Evolutionary conservation across 2,888 invertebrate genomes (phyloP).

Genomic region (Platycnemis pennipes): DNA sequence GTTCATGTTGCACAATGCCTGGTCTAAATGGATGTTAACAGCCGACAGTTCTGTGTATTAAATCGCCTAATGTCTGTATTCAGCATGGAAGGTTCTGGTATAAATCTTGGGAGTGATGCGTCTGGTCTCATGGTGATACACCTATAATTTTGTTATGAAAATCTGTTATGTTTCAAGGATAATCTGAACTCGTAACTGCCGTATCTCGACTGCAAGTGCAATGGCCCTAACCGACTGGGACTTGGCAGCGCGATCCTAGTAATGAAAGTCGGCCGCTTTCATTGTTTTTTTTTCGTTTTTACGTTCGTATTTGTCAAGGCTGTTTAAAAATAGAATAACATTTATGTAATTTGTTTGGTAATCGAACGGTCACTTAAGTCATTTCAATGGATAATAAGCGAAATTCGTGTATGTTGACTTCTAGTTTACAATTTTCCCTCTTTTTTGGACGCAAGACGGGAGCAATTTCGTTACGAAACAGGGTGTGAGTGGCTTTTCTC

Average conservation of each 20-base stretch:
- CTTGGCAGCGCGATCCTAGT: neutral
- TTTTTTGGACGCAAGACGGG: neutral
- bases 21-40: too few relatives aligned
- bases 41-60: too few relatives aligned
- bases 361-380: too few relatives aligned
- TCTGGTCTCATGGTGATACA: too few relatives aligned
- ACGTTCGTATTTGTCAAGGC: neutral
- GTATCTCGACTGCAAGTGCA: neutral
- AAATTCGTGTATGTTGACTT: neutral
- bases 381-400: neutral
- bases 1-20: too few relatives aligned
- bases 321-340: neutral
- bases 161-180: too few relatives aligned
- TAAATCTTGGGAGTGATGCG: too few relatives aligned
- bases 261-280: neutral
- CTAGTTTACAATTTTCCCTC: neutral
- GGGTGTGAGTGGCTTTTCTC: neutral
- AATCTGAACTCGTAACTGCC: too few relatives aligned
- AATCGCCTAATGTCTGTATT: too few relatives aligned
- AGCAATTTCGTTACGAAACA: neutral
- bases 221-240: neutral
- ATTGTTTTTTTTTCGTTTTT: neutral
- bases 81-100: too few relatives aligned
- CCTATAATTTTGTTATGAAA: too few relatives aligned
- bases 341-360: too few relatives aligned